These are phyloP conservation scores for Adrianichthys oophorus DNA, from an alignment of 2,797 vertebrate species.

Conservation along the genomic window DNA sequence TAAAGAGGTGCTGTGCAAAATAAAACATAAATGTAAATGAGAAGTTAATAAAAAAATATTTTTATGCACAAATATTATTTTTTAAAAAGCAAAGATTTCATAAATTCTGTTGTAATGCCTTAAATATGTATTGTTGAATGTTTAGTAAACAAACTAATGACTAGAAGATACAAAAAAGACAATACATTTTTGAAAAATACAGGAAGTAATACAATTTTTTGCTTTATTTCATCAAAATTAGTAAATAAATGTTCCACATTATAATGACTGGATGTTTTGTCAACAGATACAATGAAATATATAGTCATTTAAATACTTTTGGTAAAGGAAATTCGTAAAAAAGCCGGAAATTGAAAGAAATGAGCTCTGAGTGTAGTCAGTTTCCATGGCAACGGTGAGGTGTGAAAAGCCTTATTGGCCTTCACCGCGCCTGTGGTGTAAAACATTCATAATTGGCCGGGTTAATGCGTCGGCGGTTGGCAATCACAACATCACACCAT, in stretches of 20 bases:
- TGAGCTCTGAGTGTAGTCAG: constrained; percentile 59
- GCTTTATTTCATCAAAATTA: too few relatives aligned
- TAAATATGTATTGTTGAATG: too few relatives aligned
- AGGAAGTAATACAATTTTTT: too few relatives aligned
- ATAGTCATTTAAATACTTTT: constrained; percentile 16
- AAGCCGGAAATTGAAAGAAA: constrained; percentile 29
- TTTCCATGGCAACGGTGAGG: constrained; percentile 77
- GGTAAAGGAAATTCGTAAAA: constrained; percentile 18
- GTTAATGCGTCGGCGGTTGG: constrained; percentile 73
- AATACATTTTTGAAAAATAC: too few relatives aligned
- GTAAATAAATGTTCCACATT: too few relatives aligned
- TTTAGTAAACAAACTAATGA: too few relatives aligned
- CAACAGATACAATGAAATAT: constrained; percentile 18
- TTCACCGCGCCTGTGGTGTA: constrained; percentile 65
- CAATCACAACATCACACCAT: constrained; percentile 64
- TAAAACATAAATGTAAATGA: constrained; percentile 1
- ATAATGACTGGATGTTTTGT: too few relatives aligned
- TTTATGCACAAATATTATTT: too few relatives aligned
- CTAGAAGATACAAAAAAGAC: too few relatives aligned
- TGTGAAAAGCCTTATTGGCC: constrained; percentile 69
- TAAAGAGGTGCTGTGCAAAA: constrained; percentile 69
- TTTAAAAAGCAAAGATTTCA: too few relatives aligned
- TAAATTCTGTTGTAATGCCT: too few relatives aligned
- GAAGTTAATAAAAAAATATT: neutral
- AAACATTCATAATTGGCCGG: constrained; percentile 76